Conservation (phyloP, 37 sponge, comb jelly and placozoan genomes). For the Halisarca cf. caerulea region DNA sequence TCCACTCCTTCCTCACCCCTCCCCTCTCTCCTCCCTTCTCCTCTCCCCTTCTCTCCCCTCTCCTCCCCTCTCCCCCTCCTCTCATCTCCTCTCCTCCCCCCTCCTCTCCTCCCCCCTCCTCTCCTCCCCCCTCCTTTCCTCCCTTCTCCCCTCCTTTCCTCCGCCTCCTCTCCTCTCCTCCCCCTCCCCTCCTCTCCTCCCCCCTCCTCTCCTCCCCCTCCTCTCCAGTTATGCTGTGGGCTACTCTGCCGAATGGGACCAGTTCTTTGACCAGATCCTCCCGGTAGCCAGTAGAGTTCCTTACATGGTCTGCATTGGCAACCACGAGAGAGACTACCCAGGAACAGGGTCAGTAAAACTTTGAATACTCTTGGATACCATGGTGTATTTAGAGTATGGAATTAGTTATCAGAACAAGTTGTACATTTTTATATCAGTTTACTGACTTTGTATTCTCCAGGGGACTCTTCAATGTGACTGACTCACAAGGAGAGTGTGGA, state of each 20-base stretch:
- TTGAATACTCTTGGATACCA: neutral
- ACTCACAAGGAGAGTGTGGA: conserved; percentile 87
- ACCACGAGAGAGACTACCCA: conserved; percentile 74
- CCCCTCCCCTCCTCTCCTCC: conserved; percentile 1
- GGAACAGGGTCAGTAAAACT: conserved; percentile 44
- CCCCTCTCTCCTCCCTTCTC: neutral
- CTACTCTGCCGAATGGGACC: conserved; percentile 68
- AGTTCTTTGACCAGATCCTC: conserved; percentile 64
- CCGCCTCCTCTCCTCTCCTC: no score
- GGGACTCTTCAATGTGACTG: conserved; percentile 27
- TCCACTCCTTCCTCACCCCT: neutral
- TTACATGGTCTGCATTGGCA: conserved; percentile 76
- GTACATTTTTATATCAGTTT: no score
- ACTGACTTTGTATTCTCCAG: neutral
- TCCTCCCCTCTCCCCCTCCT: no score
- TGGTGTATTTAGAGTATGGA: no score
- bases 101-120: neutral
- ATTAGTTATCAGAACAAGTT: no score
- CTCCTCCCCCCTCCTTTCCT: neutral
- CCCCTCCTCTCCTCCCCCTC: neutral
- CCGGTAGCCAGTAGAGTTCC: conserved; percentile 49
- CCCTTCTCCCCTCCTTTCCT: neutral
- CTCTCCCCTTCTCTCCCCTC: neutral
- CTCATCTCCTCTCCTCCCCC: neutral
- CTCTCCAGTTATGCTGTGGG: conserved; percentile 1